Evolutionary conservation across 2,797 vertebrate species (phyloP), one percentile per base, ranked within the genome.

Genomic region (Enteromius thamalakanensis): DNA sequence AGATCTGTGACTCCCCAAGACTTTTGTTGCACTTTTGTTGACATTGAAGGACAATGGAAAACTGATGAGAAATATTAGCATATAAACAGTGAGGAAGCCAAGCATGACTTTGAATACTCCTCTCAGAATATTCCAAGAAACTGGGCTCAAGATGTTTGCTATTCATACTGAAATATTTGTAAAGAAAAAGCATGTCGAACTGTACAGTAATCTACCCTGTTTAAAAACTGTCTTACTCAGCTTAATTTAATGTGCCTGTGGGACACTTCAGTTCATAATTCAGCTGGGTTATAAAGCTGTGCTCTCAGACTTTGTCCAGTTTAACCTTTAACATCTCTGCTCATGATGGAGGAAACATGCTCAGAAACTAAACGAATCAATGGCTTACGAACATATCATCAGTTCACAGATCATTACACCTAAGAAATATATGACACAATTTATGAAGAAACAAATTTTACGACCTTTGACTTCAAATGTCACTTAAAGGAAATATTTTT

Each of bases 1-100:
- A 42, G 14, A 26, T 60, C 34, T 64, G 75, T 77, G 4, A 64
- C 62, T 65, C 40, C 19, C 7, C 23, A 1, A 42, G 62, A 67
- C 68, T 64, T 15, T 49, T 47, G 75, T 85, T 45, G 5, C 6
- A 37, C 37, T 37, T 45, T 81, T 60, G 82, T 45, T 58, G 26
- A 62, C 62, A 51, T 37, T 17, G 6, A 79, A 37, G 42, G 67
- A 79, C 32, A 79, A 79, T 62, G 69, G 69, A 75, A 79, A 60
- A 83, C 3, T 21, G 26, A 40, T 81, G 40, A 45, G 26, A 67
- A 40, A 51, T 42, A 79, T 69, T 12, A 58, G 34, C 23, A 76
- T 37, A 76, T 64, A 74, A 76, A 82, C 69, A 79, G 8, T 15
- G 29, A 74, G 21, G 49, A 47, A 58, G 62, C 55, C 76, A 75